These are phyloP conservation scores for Phoeniculus purpureus DNA, from an alignment of 2,797 vertebrate genomes.

Conservation along the genomic window DNA sequence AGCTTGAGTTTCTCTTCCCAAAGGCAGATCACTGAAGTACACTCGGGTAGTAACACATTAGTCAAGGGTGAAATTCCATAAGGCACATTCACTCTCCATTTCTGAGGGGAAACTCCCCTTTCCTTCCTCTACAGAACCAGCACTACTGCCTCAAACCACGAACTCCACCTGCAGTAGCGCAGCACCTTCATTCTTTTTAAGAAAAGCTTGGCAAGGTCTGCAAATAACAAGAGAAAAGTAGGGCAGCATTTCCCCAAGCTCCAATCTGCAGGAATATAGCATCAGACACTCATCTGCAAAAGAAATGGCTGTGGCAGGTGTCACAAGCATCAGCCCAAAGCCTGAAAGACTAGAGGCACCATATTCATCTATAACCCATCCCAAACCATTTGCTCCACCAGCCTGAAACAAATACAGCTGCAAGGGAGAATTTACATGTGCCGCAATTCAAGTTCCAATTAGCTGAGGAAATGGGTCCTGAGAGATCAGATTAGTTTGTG, in stretches of 20 bases:
- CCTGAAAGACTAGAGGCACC: neutral
- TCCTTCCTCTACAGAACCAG: neutral
- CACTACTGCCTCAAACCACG: neutral
- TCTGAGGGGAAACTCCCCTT: neutral
- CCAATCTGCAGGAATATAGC: neutral
- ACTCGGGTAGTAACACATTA: neutral
- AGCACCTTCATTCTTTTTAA: rapidly evolving
- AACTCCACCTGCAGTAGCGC: neutral
- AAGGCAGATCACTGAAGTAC: neutral
- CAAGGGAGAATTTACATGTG: conserved; percentile 35
- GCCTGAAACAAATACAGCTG: conserved; percentile 48
- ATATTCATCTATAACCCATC: neutral
- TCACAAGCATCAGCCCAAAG: rapidly evolving
- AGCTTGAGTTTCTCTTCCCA: neutral
- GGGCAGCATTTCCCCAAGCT: neutral
- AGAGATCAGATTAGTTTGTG: conserved; percentile 62
- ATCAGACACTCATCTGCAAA: neutral
- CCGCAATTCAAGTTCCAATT: conserved; percentile 51
- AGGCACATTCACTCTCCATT: neutral
- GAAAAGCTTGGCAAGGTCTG: neutral
- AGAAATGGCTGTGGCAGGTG: neutral
- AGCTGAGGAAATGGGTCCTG: conserved; percentile 63
- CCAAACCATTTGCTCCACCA: neutral
- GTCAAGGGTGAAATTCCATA: neutral
- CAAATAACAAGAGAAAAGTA: neutral